Evolutionary conservation across 2,797 vertebrate genomes (phyloP), one percentile per base, ranked within the genome.

Genomic region (Dendrocincla fuliginosa): DNA sequence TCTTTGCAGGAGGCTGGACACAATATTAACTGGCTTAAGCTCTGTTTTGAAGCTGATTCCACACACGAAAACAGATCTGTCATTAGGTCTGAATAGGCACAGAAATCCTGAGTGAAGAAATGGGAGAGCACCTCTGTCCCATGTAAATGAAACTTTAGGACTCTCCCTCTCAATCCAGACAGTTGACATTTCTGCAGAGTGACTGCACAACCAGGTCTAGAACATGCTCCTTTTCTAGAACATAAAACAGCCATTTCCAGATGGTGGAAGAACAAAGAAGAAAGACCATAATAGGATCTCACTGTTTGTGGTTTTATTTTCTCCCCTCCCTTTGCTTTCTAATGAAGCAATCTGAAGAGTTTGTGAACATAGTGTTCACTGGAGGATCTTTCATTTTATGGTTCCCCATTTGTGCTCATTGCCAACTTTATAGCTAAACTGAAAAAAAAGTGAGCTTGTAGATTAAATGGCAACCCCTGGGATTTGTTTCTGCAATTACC

Each of bases 351-450:
- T 94, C 75, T 84, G 82, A 84, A 87, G 84, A 91, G 84, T 74
- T 87, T 80, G 81, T 92, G 89, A 88, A 92, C 76, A 78, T 6
- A 73, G 81, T 76, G 93, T 92, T 93, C 87, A 65, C 69, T 90
- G 56, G 79, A 93, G 57, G 82, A 92, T 73, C 73, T 94, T 95
- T 90, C 81, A 84, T 92, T 96, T 95, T 93, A 93, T 75, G 68
- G 88, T 89, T 95, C 92, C 79, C 80, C 60, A 77, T 77, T 94
- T 93, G 83, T 90, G 67, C 50, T 96, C 86, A 75, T 87, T 95
- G 92, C 95, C 93, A 96, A 83, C 93, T 93, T 96, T 65, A 92
- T 85, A 94, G 87, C 77, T 97, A 96, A 96, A 96, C 91, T 93
- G 93, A 94, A 96, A 95, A 93, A 96, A 95, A 96, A 93, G 91